These are phyloP conservation scores for Epirrhoe tristata DNA, from an alignment of 2,888 invertebrate species.

Conservation along the genomic window DNA sequence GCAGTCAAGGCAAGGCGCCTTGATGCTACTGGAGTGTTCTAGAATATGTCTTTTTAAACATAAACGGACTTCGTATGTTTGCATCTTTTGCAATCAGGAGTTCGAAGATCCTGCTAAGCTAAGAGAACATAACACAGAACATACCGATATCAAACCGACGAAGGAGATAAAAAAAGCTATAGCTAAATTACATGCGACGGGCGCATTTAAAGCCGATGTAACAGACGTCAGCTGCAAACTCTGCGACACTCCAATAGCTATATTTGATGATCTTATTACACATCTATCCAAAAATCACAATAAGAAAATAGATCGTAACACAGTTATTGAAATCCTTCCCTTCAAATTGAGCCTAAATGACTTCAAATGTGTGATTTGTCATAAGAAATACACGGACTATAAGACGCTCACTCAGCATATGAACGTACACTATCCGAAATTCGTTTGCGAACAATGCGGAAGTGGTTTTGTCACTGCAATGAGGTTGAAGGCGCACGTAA, in stretches of 20 bases:
- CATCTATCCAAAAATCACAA: conserved; percentile 31
- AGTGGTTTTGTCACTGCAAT: conserved; percentile 39
- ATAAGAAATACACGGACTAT: conserved; percentile 17
- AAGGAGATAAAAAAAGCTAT: conserved; percentile 13
- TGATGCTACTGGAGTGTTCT: conserved; percentile 26
- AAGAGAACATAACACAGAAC: conserved; percentile 18
- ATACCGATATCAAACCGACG: conserved; percentile 13
- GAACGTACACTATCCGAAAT: conserved; percentile 62
- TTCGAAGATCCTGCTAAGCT: conserved; percentile 45
- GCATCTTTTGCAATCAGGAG: conserved; percentile 53
- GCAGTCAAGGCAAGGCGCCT: conserved; percentile 56
- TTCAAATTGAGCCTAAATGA: conserved; percentile 22
- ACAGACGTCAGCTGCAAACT: conserved; percentile 34
- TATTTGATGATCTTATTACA: conserved; percentile 17
- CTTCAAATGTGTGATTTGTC: conserved; percentile 29
- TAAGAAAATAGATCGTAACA: conserved; percentile 19
- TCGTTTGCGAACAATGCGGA: conserved; percentile 56
- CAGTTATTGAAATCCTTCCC: conserved; percentile 27
- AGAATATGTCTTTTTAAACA: conserved; percentile 27
- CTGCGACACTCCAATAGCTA: conserved; percentile 22
- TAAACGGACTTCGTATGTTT: conserved; percentile 40
- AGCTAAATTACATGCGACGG: conserved; percentile 1
- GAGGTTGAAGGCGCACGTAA: conserved; percentile 30
- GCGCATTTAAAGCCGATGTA: conserved; percentile 28
- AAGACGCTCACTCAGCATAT: conserved; percentile 55